These are phyloP conservation scores for Entomyzon cyanotis DNA, from an alignment of 2,113 vertebrate species.

Conservation along the genomic window DNA sequence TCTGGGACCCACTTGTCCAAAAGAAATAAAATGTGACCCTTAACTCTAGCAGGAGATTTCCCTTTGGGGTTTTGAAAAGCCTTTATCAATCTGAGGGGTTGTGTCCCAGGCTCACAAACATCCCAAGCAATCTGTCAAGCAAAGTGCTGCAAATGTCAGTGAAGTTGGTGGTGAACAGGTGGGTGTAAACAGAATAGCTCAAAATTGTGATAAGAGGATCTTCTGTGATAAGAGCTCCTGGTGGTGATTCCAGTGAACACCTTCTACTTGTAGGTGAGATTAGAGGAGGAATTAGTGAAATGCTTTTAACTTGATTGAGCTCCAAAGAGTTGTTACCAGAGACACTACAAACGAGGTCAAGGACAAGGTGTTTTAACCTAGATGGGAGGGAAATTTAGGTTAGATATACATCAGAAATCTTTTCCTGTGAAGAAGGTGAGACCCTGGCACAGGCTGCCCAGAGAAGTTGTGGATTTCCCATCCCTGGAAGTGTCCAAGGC, in stretches of 20 bases:
- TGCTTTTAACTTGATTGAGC: not conserved
- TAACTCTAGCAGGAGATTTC: not conserved
- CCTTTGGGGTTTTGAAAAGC: not conserved
- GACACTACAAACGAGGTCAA: rapidly evolving
- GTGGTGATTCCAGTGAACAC: not conserved
- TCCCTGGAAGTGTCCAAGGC: not conserved
- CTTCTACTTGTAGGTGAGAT: not conserved
- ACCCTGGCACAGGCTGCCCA: not conserved
- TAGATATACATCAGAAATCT: not conserved
- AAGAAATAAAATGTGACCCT: not conserved
- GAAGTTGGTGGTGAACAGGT: not conserved
- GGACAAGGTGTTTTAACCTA: not conserved
- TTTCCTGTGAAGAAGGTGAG: not conserved
- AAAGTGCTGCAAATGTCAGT: not conserved
- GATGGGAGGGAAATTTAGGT: not conserved
- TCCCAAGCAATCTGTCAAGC: not conserved
- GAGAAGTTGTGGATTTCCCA: not conserved
- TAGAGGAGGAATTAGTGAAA: not conserved
- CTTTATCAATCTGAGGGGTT: not conserved
- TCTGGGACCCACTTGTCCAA: not conserved
- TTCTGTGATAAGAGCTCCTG: not conserved
- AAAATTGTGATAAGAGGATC: not conserved
- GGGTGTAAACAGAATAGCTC: not conserved
- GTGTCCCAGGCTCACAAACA: not conserved
- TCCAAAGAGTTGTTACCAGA: not conserved